These are phyloP conservation scores for Martes martes DNA, from an alignment of 2,113 vertebrate species.

Conservation along the genomic window DNA sequence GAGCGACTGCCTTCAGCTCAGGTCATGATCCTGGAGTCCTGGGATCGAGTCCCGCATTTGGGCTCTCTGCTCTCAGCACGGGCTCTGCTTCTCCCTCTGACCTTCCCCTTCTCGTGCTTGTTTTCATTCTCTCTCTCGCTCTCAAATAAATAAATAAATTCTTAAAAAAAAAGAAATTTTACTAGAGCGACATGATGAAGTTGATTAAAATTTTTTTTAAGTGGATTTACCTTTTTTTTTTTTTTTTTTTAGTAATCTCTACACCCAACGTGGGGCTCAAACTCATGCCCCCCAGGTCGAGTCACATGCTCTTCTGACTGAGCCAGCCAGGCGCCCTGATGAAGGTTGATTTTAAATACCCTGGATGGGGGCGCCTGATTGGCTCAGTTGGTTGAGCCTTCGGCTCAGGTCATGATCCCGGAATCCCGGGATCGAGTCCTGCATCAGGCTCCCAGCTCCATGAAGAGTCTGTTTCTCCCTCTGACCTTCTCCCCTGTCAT, in stretches of 20 bases:
- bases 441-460: no score
- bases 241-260: background rate
- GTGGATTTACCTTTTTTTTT: background rate
- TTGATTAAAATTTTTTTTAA: background rate
- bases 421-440: no score
- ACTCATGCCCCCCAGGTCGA: background rate
- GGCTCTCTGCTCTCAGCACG: no score
- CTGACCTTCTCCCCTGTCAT: no score
- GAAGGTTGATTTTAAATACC: constrained; percentile 24
- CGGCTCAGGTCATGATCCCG: no score
- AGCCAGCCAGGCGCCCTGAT: background rate
- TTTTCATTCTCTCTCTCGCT: no score
- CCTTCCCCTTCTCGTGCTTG: no score
- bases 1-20: background rate
- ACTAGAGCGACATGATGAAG: background rate
- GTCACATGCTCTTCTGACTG: background rate
- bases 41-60: no score
- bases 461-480: no score
- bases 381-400: no score
- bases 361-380: background rate
- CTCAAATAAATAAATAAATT: no score
- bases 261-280: background rate
- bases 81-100: no score
- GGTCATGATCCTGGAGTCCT: background rate
- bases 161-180: background rate